Conservation (phyloP, 2,888 invertebrate species). For the Oscheius myriophilus region DNA sequence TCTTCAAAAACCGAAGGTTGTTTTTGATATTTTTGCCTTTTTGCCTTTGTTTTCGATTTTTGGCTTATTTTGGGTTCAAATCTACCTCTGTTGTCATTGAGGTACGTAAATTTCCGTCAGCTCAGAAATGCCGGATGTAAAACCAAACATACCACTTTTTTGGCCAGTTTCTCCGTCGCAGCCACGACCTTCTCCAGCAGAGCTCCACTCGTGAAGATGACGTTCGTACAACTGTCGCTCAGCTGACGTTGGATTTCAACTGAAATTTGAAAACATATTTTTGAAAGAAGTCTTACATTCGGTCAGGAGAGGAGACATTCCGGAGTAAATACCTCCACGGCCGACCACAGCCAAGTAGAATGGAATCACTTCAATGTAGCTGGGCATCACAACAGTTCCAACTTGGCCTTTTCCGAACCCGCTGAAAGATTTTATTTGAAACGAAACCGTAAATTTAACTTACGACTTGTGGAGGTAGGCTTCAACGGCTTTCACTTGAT, state of each 20-base stretch:
- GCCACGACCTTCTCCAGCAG: conserved; percentile 42
- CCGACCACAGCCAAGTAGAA: conserved; percentile 47
- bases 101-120: too few relatives aligned
- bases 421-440: conserved; percentile 33
- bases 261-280: conserved; percentile 25
- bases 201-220: conserved; percentile 42
- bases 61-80: too few relatives aligned
- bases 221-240: conserved; percentile 37
- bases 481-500: too few relatives aligned
- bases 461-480: too few relatives aligned
- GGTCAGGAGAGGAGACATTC: conserved; percentile 61
- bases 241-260: conserved; percentile 54
- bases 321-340: conserved; percentile 61
- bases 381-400: conserved; percentile 42
- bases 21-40: too few relatives aligned
- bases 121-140: too few relatives aligned
- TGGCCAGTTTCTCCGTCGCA: too few relatives aligned
- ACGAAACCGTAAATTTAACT: too few relatives aligned
- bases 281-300: conserved; percentile 47
- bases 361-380: conserved; percentile 47
- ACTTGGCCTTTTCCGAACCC: conserved; percentile 43
- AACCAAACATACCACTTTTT: conserved; percentile 40
- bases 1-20: too few relatives aligned
- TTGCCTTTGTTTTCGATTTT: too few relatives aligned
- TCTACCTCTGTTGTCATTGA: too few relatives aligned